A percentile compares a stretch with the other conserved stretches of the same genome.
Evolutionary conservation across 2,888 invertebrate genomes (phyloP).

Genomic region (Sminthurides aquaticus): DNA sequence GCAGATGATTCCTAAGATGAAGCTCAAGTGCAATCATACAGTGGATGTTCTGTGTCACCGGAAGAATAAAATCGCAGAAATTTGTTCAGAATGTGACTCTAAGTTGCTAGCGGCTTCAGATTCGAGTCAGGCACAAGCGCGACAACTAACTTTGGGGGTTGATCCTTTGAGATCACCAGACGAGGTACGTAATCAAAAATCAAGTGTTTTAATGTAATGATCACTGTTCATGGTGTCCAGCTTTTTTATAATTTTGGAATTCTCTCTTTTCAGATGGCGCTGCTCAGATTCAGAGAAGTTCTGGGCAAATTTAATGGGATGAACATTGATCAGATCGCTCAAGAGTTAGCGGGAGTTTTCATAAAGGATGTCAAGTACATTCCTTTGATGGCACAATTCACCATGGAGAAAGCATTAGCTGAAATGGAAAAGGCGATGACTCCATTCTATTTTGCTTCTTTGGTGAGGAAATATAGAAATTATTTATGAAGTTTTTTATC

Average conservation of each 20-base stretch:
- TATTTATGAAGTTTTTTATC: not conserved
- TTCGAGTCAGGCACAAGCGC: not conserved
- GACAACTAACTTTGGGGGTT: not conserved
- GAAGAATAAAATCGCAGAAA: conserved; percentile 5
- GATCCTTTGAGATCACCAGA: conserved; percentile 5
- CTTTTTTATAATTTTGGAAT: too few relatives aligned
- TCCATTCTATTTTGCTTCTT: not conserved
- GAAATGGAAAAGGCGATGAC: not conserved
- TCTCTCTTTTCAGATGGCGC: conserved; percentile 7
- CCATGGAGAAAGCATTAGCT: conserved; percentile 6
- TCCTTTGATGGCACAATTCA: conserved; percentile 1
- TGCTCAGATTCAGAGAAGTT: conserved; percentile 7
- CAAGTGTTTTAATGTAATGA: too few relatives aligned
- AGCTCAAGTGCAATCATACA: conserved; percentile 11
- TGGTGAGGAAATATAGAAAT: conserved; percentile 3
- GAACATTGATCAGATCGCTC: conserved; percentile 6
- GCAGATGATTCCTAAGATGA: not conserved
- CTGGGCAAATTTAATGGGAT: conserved; percentile 2
- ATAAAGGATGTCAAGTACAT: not conserved
- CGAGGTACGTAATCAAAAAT: conserved; percentile 11
- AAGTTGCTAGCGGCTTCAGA: not conserved
- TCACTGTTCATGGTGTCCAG: too few relatives aligned
- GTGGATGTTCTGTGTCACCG: conserved; percentile 7
- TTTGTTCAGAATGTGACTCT: conserved; percentile 13
- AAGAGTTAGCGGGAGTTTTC: not conserved